Conservation (phyloP, 1,140 invertebrate species). For the Hetaerina americana region DNA sequence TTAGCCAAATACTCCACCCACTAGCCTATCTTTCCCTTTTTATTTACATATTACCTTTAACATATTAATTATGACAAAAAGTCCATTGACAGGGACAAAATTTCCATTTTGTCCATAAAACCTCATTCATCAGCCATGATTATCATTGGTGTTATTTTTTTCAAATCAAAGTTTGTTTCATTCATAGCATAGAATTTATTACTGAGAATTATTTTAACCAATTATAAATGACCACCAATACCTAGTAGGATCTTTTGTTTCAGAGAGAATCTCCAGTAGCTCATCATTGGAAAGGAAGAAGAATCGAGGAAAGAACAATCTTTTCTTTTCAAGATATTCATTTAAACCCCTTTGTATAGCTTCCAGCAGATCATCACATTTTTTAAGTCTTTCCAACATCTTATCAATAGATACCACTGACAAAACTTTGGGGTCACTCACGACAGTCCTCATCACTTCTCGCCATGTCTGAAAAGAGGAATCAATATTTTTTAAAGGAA, state of each 20-base stretch:
- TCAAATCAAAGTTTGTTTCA: no score
- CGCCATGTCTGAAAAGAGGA: constrained; percentile 56
- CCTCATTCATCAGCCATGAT: no score
- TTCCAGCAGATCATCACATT: constrained; percentile 75
- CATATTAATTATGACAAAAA: no score
- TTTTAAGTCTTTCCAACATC: constrained; percentile 80
- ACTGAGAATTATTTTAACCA: no score
- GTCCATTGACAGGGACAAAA: no score
- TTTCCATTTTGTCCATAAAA: no score
- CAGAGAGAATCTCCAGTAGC: constrained; percentile 86
- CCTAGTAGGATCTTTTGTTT: constrained; percentile 92
- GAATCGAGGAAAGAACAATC: constrained; percentile 87
- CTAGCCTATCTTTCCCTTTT: no score
- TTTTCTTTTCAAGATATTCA: constrained; percentile 90
- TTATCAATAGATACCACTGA: constrained; percentile 81
- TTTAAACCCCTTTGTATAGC: constrained; percentile 86
- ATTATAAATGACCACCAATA: no score
- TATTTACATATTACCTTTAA: no score
- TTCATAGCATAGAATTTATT: no score
- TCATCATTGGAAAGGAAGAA: constrained; percentile 98
- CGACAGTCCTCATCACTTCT: constrained; percentile 83
- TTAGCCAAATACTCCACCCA: no score
- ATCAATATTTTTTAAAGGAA: background rate
- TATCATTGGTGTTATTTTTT: no score
- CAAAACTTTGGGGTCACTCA: constrained; percentile 65